Conservation (phyloP, 2,888 invertebrate genomes). For the Lithophane ornitopus region DNA sequence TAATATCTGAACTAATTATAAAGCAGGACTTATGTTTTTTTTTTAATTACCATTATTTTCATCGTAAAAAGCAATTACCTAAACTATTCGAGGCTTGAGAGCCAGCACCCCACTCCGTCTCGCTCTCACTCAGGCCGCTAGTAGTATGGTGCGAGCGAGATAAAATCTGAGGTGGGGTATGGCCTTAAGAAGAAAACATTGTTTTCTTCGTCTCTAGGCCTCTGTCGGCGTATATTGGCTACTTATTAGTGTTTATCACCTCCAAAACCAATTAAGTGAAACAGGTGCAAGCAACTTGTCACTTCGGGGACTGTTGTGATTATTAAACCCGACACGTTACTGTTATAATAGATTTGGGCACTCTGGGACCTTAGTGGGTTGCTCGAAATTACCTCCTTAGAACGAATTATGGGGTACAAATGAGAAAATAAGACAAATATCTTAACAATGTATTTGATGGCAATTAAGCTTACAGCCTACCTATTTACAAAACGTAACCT, state of each 20-base stretch:
- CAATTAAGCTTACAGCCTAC: background rate
- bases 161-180: too few relatives aligned
- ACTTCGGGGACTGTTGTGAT: slow-evolving; percentile 53
- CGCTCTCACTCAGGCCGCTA: too few relatives aligned
- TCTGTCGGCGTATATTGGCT: slow-evolving; percentile 57
- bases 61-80: too few relatives aligned
- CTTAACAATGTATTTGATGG: background rate
- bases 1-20: too few relatives aligned
- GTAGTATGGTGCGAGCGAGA: too few relatives aligned
- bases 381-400: slow-evolving; percentile 38
- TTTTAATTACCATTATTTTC: too few relatives aligned
- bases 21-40: too few relatives aligned
- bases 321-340: slow-evolving; percentile 61
- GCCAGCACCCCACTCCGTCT: too few relatives aligned
- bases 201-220: slow-evolving; percentile 44
- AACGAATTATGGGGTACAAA: slow-evolving; percentile 41
- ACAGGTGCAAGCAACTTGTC: slow-evolving; percentile 65
- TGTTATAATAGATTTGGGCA: slow-evolving; percentile 62
- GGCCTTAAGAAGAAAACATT: slow-evolving; percentile 42
- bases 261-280: slow-evolving; percentile 62
- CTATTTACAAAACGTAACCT: background rate
- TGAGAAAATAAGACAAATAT: slow-evolving; percentile 42
- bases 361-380: slow-evolving; percentile 27
- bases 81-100: too few relatives aligned
- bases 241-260: slow-evolving; percentile 64